Conservation (phyloP, 2,888 invertebrate genomes). For the Caenorhabditis macrosperma region DNA sequence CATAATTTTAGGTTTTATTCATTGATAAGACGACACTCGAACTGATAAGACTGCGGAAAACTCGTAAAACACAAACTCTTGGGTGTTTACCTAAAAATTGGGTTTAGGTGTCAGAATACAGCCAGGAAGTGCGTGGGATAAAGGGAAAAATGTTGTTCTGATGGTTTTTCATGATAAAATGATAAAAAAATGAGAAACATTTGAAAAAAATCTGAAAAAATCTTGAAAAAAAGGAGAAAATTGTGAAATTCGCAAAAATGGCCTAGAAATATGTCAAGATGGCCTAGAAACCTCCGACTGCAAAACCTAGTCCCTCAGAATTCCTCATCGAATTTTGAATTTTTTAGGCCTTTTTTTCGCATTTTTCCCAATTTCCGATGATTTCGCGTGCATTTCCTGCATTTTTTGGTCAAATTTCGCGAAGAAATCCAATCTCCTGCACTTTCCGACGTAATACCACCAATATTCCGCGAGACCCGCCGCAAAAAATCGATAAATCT, state of each 20-base stretch:
- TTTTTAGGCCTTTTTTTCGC: neutral
- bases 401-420: neutral
- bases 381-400: neutral
- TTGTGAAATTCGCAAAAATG: neutral
- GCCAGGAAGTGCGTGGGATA: neutral
- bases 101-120: neutral
- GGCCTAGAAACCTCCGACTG: neutral
- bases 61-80: too few species aligned
- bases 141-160: too few species aligned
- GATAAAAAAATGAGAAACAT: neutral
- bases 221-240: neutral
- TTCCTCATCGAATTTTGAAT: neutral
- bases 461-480: neutral
- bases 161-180: neutral
- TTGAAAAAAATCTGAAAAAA: neutral
- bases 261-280: conserved; percentile 1
- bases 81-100: neutral
- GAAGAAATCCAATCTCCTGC: neutral
- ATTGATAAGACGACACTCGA: neutral
- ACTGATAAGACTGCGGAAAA: neutral
- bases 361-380: neutral
- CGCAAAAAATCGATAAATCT: conserved; percentile 19
- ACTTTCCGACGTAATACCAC: neutral
- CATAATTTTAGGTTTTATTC: neutral
- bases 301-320: neutral